Base-by-base conservation (phyloP, 2,888 invertebrate genomes). In the Eupsilia transversa region DNA sequence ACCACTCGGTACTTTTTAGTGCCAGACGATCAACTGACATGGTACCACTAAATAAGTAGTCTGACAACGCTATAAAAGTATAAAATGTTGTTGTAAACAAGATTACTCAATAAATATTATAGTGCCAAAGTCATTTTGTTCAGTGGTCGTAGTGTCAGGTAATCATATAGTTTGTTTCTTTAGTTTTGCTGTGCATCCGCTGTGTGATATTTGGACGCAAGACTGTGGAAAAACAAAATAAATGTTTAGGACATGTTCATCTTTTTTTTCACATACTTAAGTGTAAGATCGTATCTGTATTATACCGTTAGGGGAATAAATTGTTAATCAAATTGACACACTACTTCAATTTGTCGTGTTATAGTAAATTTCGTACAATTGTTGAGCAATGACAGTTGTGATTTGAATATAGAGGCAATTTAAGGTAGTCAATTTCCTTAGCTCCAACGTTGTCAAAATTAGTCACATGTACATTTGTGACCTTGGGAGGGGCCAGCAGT, bases 101-200 rank as follows among this genome's bases (percentile, higher is more conserved):
- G 72, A 75, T 75, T 84, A 72, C 49, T 67, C 35, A 64, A 54
- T 46, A 64, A 80, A 64, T 46, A 7, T 20, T 23, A 12, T 38
- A 79, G 49, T 52, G 82, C 84, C 80, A 41, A 38, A 56, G 65
- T 83, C 68, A 43, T 72, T 83, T 83, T 83, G 80, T 74, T 83
- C 84, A 69, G 43, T 49, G 7, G n/a, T 57, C 41, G 52, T 61
- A 60, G 57, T 73, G 56, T 38, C 33, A 59, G 46, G 38, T 20
- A 59, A 57, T 79, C 66, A 69, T 64, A 60, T 52, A 14, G n/a
- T 14, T 74, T 66, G 69, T 66, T 76, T n/a, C 1, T 66, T 70
- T 38, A 59, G 35, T 41, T 73, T 70, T 20, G 90, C 87, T 3
- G 89, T 88, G 72, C 93, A 93, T 14, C 93, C 92, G n/a, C 56